Percentiles rank a stretch among this genome's conserved stretches.
These are phyloP conservation scores for Leucopternis melanops DNA, from an alignment of 2,113 vertebrate genomes.

Conservation along the genomic window DNA sequence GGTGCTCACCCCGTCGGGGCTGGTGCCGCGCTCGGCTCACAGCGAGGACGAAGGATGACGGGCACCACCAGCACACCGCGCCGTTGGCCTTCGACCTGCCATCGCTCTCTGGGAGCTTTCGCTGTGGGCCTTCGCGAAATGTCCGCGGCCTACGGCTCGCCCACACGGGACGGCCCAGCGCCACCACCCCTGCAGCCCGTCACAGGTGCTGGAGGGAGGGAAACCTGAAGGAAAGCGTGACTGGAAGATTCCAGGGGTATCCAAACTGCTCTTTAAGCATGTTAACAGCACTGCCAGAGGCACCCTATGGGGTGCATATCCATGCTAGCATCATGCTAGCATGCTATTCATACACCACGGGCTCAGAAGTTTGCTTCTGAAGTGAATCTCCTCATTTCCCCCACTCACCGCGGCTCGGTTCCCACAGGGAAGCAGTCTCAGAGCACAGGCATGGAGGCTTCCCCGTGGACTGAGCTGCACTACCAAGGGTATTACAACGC, in stretches of 20 bases:
- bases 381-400: not conserved
- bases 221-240: not conserved
- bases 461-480: not conserved
- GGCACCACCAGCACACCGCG: rapidly evolving
- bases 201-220: not conserved
- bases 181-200: not conserved
- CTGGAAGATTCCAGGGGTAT: not conserved
- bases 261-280: not conserved
- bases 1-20: not conserved
- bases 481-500: not conserved
- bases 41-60: not conserved
- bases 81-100: not conserved
- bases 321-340: no score
- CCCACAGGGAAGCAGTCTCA: not conserved
- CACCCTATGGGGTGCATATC: not conserved
- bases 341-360: not conserved
- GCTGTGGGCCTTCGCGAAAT: not conserved
- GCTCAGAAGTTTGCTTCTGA: not conserved
- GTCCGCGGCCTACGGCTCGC: not conserved
- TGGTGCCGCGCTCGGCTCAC: not conserved
- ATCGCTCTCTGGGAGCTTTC: not conserved
- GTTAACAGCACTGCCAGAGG: not conserved
- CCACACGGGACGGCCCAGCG: not conserved
- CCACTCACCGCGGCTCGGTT: not conserved
- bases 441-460: not conserved